Percentiles rank a stretch among this genome's conserved stretches.
These are phyloP conservation scores for Orthonyx spaldingii DNA, from an alignment of 2,113 vertebrate species.

Conservation along the genomic window DNA sequence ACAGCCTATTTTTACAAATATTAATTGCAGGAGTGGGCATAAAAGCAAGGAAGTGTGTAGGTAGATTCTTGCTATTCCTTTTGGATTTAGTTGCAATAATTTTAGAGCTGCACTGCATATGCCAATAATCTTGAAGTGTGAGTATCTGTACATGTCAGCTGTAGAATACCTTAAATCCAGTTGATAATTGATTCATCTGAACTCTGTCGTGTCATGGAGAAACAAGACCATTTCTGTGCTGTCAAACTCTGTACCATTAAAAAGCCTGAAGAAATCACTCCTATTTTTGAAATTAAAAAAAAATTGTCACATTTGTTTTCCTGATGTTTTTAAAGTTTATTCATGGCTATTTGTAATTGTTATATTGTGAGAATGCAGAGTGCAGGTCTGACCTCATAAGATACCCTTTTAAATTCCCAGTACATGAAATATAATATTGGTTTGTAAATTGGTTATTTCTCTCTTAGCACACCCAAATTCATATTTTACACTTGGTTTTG, in stretches of 20 bases:
- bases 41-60: background rate
- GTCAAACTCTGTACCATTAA: background rate
- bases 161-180: background rate
- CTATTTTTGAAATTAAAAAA: background rate
- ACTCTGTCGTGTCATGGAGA: background rate
- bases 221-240: background rate
- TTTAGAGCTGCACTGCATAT: background rate
- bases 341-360: background rate
- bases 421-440: background rate
- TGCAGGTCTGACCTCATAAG: background rate
- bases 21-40: background rate
- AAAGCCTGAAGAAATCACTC: background rate
- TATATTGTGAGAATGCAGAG: background rate
- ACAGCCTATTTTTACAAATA: background rate
- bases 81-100: background rate
- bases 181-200: background rate
- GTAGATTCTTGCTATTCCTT: background rate
- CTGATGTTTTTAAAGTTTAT: background rate
- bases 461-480: background rate
- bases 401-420: background rate
- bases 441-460: background rate
- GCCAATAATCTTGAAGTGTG: background rate
- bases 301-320: background rate
- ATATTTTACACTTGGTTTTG: background rate
- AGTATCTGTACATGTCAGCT: background rate